phyloP scores from a whole-genome alignment of 2,888 invertebrate species.

The Euproctis similis region DNA sequence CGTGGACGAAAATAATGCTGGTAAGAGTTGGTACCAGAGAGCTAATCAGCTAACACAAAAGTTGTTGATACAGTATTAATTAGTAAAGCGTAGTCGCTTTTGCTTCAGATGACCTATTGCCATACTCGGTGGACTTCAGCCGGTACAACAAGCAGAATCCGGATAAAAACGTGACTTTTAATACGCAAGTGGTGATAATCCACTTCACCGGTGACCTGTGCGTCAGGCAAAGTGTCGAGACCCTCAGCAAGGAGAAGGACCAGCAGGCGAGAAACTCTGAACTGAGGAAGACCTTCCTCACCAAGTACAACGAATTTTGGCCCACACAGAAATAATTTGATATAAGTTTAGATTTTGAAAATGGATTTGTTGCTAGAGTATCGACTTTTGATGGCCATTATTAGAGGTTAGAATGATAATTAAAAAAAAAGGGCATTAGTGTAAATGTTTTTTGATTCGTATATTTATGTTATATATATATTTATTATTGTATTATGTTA shows the following conservation, averaged over 20 bases:
- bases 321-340: constrained; percentile 57
- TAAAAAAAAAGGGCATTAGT: constrained; percentile 24
- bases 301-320: constrained; percentile 69
- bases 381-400: constrained; percentile 21
- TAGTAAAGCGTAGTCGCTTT: neutral
- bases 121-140: constrained; percentile 51
- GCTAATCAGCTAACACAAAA: too few species aligned
- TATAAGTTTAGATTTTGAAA: too few species aligned
- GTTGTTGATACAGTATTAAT: too few species aligned
- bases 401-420: constrained; percentile 16
- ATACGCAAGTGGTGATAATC: constrained; percentile 77
- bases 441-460: constrained; percentile 22
- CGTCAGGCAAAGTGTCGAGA: constrained; percentile 74
- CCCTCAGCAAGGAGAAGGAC: constrained; percentile 78
- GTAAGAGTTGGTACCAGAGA: too few species aligned
- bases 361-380: constrained; percentile 25
- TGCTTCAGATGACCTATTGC: constrained; percentile 41
- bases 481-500: neutral
- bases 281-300: constrained; percentile 73
- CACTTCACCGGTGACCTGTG: constrained; percentile 77
- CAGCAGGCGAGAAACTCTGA: constrained; percentile 79
- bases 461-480: too few species aligned
- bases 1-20: constrained; percentile 34
- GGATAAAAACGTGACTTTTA: constrained; percentile 67
- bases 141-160: constrained; percentile 50